A percentile compares a stretch with the other conserved stretches of the same genome.
These are phyloP conservation scores for Hepsetus odoe DNA, from an alignment of 2,113 vertebrate species.

Conservation along the genomic window DNA sequence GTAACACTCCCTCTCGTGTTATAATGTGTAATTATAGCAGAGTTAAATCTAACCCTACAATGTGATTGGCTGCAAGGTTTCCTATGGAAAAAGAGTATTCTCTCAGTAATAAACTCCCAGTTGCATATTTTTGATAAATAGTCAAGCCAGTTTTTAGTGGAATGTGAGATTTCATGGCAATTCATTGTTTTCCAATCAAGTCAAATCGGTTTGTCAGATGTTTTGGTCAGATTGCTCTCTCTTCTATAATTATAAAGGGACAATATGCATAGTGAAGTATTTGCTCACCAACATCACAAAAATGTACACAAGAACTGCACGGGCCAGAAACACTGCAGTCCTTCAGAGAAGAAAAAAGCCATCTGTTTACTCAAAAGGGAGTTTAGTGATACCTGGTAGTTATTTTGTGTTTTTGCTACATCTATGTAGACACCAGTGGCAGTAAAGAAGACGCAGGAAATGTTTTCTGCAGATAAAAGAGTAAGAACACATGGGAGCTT, in stretches of 20 bases:
- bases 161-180: too few relatives aligned
- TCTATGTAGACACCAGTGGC: not conserved
- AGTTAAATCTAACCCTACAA: too few relatives aligned
- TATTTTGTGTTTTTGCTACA: not conserved
- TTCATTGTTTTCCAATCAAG: too few relatives aligned
- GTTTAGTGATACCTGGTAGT: not conserved
- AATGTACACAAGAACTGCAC: not conserved
- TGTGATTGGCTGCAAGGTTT: too few relatives aligned
- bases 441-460: slow-evolving; percentile 2
- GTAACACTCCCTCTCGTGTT: too few relatives aligned
- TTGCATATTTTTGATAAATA: too few relatives aligned
- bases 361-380: not conserved
- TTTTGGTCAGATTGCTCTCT: slow-evolving; percentile 13
- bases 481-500: slow-evolving; percentile 35
- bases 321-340: not conserved
- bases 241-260: not conserved
- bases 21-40: too few relatives aligned
- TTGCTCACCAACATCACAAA: not conserved
- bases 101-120: too few relatives aligned
- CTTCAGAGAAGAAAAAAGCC: not conserved
- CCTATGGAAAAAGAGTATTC: too few relatives aligned
- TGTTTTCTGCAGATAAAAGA: slow-evolving; percentile 7
- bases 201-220: too few relatives aligned
- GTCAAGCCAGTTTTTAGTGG: too few relatives aligned
- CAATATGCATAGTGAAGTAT: not conserved